Evolutionary conservation across 2,888 invertebrate species (phyloP), one percentile per base, ranked within the genome.

Genomic region (Drosophila diplacantha): DNA sequence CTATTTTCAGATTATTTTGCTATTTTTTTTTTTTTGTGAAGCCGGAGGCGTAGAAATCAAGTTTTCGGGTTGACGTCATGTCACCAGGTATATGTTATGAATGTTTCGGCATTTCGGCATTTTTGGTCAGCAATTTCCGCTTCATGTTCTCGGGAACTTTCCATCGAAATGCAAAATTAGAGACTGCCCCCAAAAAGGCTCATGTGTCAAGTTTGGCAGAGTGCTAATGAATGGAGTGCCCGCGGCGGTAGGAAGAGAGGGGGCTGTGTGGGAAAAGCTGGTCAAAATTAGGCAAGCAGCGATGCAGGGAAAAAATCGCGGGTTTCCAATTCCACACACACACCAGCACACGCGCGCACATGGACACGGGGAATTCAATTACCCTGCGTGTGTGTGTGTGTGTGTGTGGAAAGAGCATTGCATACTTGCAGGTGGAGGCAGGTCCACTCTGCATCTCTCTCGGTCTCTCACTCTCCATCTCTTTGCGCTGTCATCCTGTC

Each of bases 391-490:
- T 8, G 16, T 31, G 22, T 37, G 57, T 35, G 20, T 43, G 57
- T 49, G 24, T 39, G 31, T 37, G 32, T 18, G 41, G 18, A 38
- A 26, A 46, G 51, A 46, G 31, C 56, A 35, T 56, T 65, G 65
- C 64, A 62, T 64, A 64, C 54, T 62, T 62, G 43, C 54, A 62
- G 62, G 64, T 64, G 62, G 32, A 61, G 34, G 62, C 53, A 53
- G 29, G 62, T n/a, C 62, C 39, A 46, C 18, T 39, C 44, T 46
- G 29, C 22, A 16, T 47, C 38, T 22, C 51, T 41, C 20, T 38
- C 59, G n/a, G 22, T 39, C 44, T 52, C 32, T 24, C 38, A 14
- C 38, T 32, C 26, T 22, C 22, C 34, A 31, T 12, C 32, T 50
- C 37, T 41, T 12, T 46, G 11, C 24, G 24, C 50, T 50, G 64